Conservation (phyloP, 2,888 invertebrate genomes). For the Pinctada fucata region DNA sequence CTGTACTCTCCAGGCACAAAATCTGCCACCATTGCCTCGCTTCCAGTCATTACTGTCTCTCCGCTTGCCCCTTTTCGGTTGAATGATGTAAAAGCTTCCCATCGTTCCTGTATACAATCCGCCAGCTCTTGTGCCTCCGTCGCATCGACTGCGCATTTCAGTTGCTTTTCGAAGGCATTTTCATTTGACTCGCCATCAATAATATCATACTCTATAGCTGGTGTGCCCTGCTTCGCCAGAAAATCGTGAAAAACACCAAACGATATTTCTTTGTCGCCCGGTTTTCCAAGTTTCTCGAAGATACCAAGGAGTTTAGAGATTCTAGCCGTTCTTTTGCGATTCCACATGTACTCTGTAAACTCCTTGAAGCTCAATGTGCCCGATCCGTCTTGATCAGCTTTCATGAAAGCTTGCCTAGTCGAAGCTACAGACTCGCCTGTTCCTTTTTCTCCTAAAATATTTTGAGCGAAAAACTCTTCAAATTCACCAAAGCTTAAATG, state of each 20-base stretch:
- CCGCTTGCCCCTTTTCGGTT: slow-evolving; percentile 42
- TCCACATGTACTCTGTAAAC: slow-evolving; percentile 47
- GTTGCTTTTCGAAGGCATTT: slow-evolving; percentile 21
- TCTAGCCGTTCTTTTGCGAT: slow-evolving; percentile 31
- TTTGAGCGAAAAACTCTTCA: slow-evolving; percentile 40
- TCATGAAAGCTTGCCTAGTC: slow-evolving; percentile 44
- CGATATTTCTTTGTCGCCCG: slow-evolving; percentile 20
- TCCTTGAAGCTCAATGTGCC: slow-evolving; percentile 50
- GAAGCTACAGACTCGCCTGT: slow-evolving; percentile 17
- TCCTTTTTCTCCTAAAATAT: slow-evolving; percentile 37
- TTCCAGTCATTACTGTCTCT: slow-evolving; percentile 43
- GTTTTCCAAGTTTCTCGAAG: slow-evolving; percentile 37
- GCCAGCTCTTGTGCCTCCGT: slow-evolving; percentile 39
- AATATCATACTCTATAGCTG: slow-evolving; percentile 19
- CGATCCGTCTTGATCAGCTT: slow-evolving; percentile 48
- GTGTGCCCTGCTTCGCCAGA: slow-evolving; percentile 16
- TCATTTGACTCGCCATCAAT: neutral
- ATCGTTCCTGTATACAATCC: slow-evolving; percentile 40
- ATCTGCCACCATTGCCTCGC: slow-evolving; percentile 46
- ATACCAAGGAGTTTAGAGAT: slow-evolving; percentile 37
- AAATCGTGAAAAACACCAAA: neutral
- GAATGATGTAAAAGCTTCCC: slow-evolving; percentile 49
- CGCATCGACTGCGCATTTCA: slow-evolving; percentile 30
- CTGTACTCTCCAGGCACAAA: slow-evolving; percentile 46
- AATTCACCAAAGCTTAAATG: slow-evolving; percentile 46